Evolutionary conservation across 1,140 invertebrate species (phyloP).

Genomic region (Globodera rostochiensis): DNA sequence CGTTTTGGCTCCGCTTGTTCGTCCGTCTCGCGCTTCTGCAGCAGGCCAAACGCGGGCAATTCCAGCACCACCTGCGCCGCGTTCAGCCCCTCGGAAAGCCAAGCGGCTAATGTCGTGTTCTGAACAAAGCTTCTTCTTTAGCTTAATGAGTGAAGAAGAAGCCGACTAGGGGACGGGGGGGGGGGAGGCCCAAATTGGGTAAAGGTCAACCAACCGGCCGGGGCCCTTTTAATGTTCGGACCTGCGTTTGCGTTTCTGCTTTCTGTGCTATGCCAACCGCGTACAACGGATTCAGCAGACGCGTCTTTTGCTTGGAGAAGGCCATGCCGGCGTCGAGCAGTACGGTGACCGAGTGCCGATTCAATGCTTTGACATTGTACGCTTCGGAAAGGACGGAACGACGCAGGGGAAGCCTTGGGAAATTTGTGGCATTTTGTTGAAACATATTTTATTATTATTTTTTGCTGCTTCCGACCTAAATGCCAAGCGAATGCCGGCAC

Average conservation of each 20-base stretch:
- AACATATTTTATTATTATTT: background rate
- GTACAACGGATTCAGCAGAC: constrained; percentile 23
- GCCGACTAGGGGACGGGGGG: background rate
- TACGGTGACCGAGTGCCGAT: background rate
- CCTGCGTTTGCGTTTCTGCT: constrained; percentile 15
- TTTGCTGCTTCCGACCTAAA: background rate
- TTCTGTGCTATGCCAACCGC: constrained; percentile 11
- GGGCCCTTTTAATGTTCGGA: background rate
- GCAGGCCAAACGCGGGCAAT: constrained; percentile 11
- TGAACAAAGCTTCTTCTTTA: background rate
- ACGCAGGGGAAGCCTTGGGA: background rate
- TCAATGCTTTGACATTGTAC: background rate
- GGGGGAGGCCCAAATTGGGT: background rate
- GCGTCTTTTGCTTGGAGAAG: constrained; percentile 12
- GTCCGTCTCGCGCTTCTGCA: constrained; percentile 14
- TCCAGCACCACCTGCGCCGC: constrained; percentile 3
- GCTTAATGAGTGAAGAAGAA: too few relatives aligned
- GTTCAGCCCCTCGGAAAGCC: background rate
- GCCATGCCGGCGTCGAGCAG: constrained; percentile 10
- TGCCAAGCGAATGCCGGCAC: background rate
- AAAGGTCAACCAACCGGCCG: too few relatives aligned
- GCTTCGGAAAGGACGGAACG: background rate
- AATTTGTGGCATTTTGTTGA: background rate
- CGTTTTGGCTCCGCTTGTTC: background rate
- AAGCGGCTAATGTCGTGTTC: background rate